Percentiles rank a stretch among this genome's conserved stretches.
Conservation (phyloP, 2,113 vertebrate genomes). For the Ptilonorhynchus violaceus region DNA sequence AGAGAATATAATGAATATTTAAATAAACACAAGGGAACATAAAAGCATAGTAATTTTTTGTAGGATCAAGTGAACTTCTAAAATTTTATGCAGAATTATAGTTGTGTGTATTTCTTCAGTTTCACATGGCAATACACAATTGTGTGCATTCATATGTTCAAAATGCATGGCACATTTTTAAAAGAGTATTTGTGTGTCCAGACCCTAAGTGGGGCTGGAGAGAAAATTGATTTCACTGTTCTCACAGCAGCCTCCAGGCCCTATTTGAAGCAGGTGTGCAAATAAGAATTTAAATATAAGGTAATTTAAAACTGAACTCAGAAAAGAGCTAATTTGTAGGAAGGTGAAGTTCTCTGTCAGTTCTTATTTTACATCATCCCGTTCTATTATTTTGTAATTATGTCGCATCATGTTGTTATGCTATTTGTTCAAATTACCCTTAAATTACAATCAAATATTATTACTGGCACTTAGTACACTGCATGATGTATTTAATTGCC, state of each 20-base stretch:
- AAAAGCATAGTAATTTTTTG: background rate
- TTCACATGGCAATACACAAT: background rate
- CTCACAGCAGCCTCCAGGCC: background rate
- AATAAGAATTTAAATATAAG: background rate
- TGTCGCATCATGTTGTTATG: background rate
- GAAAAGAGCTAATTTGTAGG: background rate
- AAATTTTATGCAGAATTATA: background rate
- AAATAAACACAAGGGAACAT: background rate
- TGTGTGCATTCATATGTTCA: background rate
- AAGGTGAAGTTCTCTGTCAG: background rate
- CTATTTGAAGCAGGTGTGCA: background rate
- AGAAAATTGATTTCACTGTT: background rate
- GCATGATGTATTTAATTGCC: slow-evolving; percentile 53
- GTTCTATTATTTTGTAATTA: background rate
- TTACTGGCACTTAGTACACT: background rate
- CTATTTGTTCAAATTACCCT: slow-evolving; percentile 51
- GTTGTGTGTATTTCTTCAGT: background rate
- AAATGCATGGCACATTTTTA: background rate
- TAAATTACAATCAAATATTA: slow-evolving; percentile 31
- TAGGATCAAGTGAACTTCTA: background rate
- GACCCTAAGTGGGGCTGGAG: background rate
- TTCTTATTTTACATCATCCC: background rate
- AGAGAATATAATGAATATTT: background rate
- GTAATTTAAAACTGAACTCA: background rate
- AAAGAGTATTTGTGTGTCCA: background rate